phyloP scores from a whole-genome alignment of 2,888 invertebrate genomes.

The Thysanoteuthis rhombus region DNA sequence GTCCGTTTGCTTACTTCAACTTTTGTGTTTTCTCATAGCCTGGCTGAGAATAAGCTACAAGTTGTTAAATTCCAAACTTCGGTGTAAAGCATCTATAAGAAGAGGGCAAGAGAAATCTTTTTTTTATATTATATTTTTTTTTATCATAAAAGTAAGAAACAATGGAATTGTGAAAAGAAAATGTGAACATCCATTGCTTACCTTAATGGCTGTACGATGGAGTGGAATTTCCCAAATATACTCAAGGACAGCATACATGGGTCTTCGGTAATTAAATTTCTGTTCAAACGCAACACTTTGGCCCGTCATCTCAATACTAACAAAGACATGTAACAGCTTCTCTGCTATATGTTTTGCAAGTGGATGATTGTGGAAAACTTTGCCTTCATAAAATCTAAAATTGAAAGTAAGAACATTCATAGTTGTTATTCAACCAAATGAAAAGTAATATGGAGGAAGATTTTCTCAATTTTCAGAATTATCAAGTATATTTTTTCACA shows the following conservation, averaged over 20 bases:
- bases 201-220: conserved; percentile 81
- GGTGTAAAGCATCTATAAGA: too few species aligned
- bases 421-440: neutral
- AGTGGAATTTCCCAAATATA: conserved; percentile 87
- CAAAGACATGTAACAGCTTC: conserved; percentile 88
- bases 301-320: conserved; percentile 97
- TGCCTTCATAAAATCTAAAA: conserved; percentile 68
- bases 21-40: too few species aligned
- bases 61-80: neutral
- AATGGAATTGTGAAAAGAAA: neutral
- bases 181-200: conserved; percentile 38
- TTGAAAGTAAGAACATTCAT: neutral
- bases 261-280: conserved; percentile 94
- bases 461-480: too few species aligned
- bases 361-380: conserved; percentile 80
- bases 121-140: too few species aligned
- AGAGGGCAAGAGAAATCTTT: too few species aligned
- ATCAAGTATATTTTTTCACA: too few species aligned
- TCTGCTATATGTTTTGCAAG: conserved; percentile 76
- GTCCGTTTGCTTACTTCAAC: too few species aligned
- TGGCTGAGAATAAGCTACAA: too few species aligned
- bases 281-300: conserved; percentile 95
- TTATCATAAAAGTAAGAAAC: neutral
- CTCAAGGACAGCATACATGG: conserved; percentile 93
- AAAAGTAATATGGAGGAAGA: too few species aligned